phyloP scores from a whole-genome alignment of 2,888 invertebrate species.

The Heliconius charithonia region DNA sequence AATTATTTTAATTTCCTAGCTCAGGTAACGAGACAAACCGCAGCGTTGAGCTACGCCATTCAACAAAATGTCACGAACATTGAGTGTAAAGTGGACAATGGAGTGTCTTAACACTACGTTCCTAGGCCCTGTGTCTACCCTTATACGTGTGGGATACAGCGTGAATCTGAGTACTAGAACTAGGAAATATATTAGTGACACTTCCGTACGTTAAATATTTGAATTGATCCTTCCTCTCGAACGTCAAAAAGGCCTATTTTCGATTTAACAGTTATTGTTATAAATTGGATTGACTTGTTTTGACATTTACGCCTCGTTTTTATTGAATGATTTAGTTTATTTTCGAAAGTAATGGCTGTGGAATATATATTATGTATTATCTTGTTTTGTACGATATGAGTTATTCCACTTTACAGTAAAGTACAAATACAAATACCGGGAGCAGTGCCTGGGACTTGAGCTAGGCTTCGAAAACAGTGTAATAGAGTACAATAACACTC shows the following conservation, averaged over 20 bases:
- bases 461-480: too few species aligned
- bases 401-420: too few species aligned
- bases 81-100: background rate
- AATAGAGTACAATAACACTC: too few species aligned
- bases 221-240: conserved; percentile 41
- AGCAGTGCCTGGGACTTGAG: too few species aligned
- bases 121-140: background rate
- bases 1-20: background rate
- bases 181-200: conserved; percentile 38
- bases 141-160: background rate
- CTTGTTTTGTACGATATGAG: too few species aligned
- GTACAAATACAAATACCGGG: too few species aligned
- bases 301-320: conserved; percentile 13
- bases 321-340: background rate
- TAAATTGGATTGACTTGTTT: conserved; percentile 12
- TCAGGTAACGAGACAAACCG: too few species aligned
- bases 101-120: background rate
- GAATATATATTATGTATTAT: background rate
- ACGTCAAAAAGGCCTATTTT: conserved; percentile 33
- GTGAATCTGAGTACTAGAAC: background rate
- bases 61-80: too few species aligned
- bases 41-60: too few species aligned
- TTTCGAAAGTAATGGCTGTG: background rate
- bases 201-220: conserved; percentile 54
- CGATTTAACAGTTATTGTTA: conserved; percentile 12